Evolutionary conservation across 37 sponge, comb jelly and placozoan genomes (phyloP).

Genomic region (Beroe forskalii): DNA sequence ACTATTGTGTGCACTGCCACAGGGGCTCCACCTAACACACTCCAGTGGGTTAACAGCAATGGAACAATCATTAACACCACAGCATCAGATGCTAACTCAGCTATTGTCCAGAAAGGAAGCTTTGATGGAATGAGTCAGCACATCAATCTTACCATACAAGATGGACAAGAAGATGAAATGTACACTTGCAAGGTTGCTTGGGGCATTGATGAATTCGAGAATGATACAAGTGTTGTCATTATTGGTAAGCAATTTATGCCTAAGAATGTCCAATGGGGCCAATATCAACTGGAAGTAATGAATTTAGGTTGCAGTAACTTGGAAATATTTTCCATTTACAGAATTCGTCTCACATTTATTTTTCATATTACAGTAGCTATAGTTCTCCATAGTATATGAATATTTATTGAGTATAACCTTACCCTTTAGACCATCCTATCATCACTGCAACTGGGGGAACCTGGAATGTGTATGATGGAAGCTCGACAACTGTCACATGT

Average conservation of each 20-base stretch:
- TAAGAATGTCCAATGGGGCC: no score
- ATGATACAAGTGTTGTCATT: background rate
- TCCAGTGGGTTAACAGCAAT: background rate
- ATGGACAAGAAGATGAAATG: background rate
- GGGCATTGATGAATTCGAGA: background rate
- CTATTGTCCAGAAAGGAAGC: background rate
- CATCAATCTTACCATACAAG: background rate
- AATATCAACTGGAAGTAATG: no score
- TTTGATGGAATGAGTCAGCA: background rate
- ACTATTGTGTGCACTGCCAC: background rate
- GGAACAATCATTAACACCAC: background rate
- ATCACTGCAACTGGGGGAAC: background rate
- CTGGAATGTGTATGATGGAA: background rate
- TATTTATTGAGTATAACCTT: no score
- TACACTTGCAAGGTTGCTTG: slow-evolving; percentile 7
- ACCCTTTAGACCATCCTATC: no score
- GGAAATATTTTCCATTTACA: no score
- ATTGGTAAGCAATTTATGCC: background rate
- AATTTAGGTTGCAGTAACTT: no score
- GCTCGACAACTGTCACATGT: background rate
- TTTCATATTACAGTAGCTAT: no score
- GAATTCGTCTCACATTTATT: no score
- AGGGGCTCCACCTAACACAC: background rate
- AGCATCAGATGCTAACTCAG: background rate
- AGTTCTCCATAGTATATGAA: no score